phyloP scores from a whole-genome alignment of 2,888 invertebrate species.

The Drosophila lacicola region DNA sequence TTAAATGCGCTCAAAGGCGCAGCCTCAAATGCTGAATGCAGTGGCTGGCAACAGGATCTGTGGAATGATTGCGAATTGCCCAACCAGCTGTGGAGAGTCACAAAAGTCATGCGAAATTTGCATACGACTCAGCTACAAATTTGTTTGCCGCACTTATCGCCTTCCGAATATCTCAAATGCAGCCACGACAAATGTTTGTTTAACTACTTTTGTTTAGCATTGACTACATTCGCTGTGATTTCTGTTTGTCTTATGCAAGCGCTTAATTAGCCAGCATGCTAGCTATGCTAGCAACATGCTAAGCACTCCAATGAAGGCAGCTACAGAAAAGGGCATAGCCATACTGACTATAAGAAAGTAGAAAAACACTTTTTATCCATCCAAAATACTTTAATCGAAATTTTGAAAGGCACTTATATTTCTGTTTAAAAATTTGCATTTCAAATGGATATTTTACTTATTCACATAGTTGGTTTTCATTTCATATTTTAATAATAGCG shows the following conservation, averaged over 20 bases:
- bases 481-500: slow-evolving; percentile 4
- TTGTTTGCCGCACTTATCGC: slow-evolving; percentile 40
- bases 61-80: slow-evolving; percentile 2
- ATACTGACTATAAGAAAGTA: background rate
- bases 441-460: background rate
- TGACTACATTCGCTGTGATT: slow-evolving; percentile 23
- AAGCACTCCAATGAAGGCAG: background rate
- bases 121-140: slow-evolving; percentile 50
- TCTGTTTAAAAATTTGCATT: background rate
- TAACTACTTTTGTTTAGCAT: slow-evolving; percentile 11
- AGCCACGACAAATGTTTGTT: slow-evolving; percentile 54
- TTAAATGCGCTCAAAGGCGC: slow-evolving; percentile 47
- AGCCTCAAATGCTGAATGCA: slow-evolving; percentile 30
- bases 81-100: slow-evolving; percentile 33
- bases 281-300: too few species aligned
- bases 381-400: background rate
- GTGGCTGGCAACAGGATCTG: background rate
- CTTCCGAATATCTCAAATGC: slow-evolving; percentile 34
- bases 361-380: background rate
- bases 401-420: background rate
- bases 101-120: slow-evolving; percentile 54
- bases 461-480: background rate
- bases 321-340: background rate
- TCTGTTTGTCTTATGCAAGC: slow-evolving; percentile 24
- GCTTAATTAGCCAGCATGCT: slow-evolving; percentile 41